Evolutionary conservation across 2,888 invertebrate genomes (phyloP), one percentile per base, ranked within the genome.

Genomic region (Cephonodes hylas): DNA sequence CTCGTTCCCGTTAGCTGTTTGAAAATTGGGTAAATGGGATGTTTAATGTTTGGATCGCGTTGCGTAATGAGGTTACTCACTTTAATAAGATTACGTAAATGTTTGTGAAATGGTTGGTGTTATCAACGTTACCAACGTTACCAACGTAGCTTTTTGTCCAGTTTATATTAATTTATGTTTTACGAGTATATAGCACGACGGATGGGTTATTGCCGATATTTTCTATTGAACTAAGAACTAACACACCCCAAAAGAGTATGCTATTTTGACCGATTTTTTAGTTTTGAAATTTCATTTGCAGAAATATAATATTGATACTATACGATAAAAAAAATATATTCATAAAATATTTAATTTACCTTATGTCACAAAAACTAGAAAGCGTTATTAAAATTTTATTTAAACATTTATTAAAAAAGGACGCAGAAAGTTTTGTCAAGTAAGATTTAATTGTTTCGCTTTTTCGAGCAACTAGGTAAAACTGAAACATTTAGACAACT

Each of bases 11-110:
- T 8, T 48, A 18, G 18, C 27, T 53, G 53, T 31, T 10, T 18
- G 10, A 31, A 10, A 31, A 27, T 18, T 53, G 18, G 53, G 53
- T 31, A 8, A 31, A 53, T 53, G 53, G 53, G 53, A 48, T 62
- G 67, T 66, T 23, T 64, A 66, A 59, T 66, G 61, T 67, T 62
- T 65, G 57, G 53, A 18, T 46, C 27, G 42, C 25, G 45, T 67
- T 38, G 34, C 7, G 48, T 48, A 48, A 53, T 31, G 18, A 53
- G 53, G 45, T 61, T 57, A 44, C 31, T 10, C 27, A 10, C 13
- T 53, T 46, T 13, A 38, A 38, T 25, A 31, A 53, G 53, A 53
- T 53, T 53, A 53, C 31, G 53, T 53, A 53, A 53, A 53, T 31
- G 53, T 53, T 53, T 53, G 53, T 10, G 53, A 27, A 31, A 53